A percentile compares a stretch with the other conserved stretches of the same genome.
phyloP scores from a whole-genome alignment of 2,888 invertebrate genomes.

The Pandemis corylana region DNA sequence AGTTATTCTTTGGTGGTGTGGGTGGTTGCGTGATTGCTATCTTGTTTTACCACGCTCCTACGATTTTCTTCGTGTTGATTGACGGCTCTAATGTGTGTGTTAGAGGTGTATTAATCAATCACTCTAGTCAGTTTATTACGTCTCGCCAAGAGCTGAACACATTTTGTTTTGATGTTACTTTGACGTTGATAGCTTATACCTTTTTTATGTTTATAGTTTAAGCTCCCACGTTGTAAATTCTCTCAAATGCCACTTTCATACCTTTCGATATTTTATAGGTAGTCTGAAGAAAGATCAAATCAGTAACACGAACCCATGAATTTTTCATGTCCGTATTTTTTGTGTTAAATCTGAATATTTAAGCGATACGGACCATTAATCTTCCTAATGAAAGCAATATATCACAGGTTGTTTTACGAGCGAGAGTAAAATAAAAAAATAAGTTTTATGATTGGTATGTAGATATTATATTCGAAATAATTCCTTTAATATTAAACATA shows the following conservation, averaged over 20 bases:
- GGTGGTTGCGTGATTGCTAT: constrained; percentile 69
- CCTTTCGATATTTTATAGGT: constrained; percentile 8
- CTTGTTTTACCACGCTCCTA: constrained; percentile 68
- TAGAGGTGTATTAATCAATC: constrained; percentile 78
- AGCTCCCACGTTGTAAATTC: constrained; percentile 32
- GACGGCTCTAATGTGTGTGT: constrained; percentile 75
- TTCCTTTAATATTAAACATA: constrained; percentile 81
- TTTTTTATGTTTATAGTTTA: constrained; percentile 59
- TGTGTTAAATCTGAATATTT: constrained; percentile 33
- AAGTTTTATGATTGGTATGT: constrained; percentile 68
- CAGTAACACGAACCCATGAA: constrained; percentile 20
- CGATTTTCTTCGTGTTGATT: constrained; percentile 65
- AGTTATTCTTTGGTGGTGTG: constrained; percentile 66
- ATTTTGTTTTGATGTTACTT: constrained; percentile 48
- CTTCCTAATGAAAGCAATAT: constrained; percentile 40
- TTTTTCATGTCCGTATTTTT: constrained; percentile 33
- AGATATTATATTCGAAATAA: constrained; percentile 83
- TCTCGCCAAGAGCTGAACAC: constrained; percentile 60
- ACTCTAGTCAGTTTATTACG: constrained; percentile 69
- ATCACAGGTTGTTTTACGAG: constrained; percentile 42
- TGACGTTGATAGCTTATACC: constrained; percentile 64
- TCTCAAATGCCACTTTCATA: constrained; percentile 20
- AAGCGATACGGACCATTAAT: constrained; percentile 41
- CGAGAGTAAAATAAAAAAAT: constrained; percentile 54
- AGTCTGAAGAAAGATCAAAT: constrained; percentile 28